A percentile compares a stretch with the other conserved stretches of the same genome.
phyloP scores from a whole-genome alignment of 2,888 invertebrate genomes.

The Lepas anatifera region DNA sequence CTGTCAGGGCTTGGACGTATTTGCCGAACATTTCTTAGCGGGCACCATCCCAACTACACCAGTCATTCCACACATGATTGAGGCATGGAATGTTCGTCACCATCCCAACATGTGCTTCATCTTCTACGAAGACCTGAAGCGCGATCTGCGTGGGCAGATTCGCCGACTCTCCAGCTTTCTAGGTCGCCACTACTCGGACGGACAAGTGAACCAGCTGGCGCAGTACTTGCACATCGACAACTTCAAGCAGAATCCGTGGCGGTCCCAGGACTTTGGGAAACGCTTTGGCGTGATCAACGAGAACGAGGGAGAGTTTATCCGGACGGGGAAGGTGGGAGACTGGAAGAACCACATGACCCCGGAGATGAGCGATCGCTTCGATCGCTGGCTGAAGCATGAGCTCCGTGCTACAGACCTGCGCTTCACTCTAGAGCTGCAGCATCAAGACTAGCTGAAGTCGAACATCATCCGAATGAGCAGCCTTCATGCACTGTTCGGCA shows the following conservation, averaged over 20 bases:
- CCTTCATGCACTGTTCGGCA: too few species aligned
- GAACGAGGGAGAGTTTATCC: not conserved
- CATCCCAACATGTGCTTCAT: conserved; percentile 6
- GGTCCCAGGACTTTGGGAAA: not conserved
- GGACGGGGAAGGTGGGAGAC: not conserved
- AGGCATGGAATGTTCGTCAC: not conserved
- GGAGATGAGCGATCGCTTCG: not conserved
- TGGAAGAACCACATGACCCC: not conserved
- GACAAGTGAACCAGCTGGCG: not conserved
- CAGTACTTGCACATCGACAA: conserved; percentile 17
- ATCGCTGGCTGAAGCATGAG: not conserved
- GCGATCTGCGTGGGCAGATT: conserved; percentile 6
- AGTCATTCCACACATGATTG: conserved; percentile 6
- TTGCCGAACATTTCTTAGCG: not conserved
- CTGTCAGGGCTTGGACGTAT: not conserved
- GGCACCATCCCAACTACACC: not conserved
- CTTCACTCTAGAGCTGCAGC: not conserved
- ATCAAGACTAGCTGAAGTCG: too few species aligned
- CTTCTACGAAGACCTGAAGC: conserved; percentile 11
- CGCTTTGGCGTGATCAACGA: not conserved
- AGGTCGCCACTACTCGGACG: conserved; percentile 8
- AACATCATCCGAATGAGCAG: too few species aligned
- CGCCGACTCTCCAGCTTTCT: conserved; percentile 6
- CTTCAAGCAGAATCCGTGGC: conserved; percentile 15
- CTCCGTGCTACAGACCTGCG: not conserved